phyloP scores from a whole-genome alignment of 2,888 invertebrate species.

The Digitonthophagus gazella region DNA sequence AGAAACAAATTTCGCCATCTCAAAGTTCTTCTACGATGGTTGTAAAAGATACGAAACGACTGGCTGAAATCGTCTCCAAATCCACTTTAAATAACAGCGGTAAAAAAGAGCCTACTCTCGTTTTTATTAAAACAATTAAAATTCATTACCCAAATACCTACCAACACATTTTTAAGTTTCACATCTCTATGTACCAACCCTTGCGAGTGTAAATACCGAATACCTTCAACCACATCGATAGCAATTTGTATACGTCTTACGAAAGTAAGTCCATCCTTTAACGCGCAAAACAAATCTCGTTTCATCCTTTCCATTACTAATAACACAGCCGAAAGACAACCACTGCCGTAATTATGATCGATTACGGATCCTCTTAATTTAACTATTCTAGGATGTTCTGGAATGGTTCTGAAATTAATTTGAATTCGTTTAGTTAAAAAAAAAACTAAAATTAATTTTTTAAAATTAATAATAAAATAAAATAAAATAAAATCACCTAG shows the following conservation, averaged over 20 bases:
- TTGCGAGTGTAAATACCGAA: conserved; percentile 83
- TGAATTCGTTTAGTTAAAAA: too few species aligned
- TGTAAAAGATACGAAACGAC: conserved; percentile 69
- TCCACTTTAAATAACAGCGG: conserved; percentile 51
- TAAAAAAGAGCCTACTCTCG: conserved; percentile 72
- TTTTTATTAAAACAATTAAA: too few species aligned
- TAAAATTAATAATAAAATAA: too few species aligned
- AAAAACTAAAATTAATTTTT: too few species aligned
- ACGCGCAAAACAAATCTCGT: conserved; percentile 76
- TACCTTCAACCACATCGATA: conserved; percentile 81
- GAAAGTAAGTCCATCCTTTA: conserved; percentile 67
- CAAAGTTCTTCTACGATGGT: conserved; percentile 54
- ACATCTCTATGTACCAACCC: conserved; percentile 87
- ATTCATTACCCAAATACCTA: conserved; percentile 50
- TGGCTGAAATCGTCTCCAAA: conserved; percentile 68
- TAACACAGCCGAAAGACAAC: conserved; percentile 70
- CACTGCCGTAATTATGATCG: conserved; percentile 71
- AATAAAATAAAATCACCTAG: conserved; percentile 60
- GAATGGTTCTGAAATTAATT: conserved; percentile 63
- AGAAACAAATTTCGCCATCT: conserved; percentile 25
- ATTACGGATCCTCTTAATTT: conserved; percentile 77
- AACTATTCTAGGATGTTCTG: conserved; percentile 77
- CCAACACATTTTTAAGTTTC: conserved; percentile 85
- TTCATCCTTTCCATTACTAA: conserved; percentile 75
- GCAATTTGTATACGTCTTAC: conserved; percentile 66